Evolutionary conservation across 64 coral and sea anemone species (phyloP), one percentile per base, ranked within the genome.

Genomic region (Montipora efflorescens): DNA sequence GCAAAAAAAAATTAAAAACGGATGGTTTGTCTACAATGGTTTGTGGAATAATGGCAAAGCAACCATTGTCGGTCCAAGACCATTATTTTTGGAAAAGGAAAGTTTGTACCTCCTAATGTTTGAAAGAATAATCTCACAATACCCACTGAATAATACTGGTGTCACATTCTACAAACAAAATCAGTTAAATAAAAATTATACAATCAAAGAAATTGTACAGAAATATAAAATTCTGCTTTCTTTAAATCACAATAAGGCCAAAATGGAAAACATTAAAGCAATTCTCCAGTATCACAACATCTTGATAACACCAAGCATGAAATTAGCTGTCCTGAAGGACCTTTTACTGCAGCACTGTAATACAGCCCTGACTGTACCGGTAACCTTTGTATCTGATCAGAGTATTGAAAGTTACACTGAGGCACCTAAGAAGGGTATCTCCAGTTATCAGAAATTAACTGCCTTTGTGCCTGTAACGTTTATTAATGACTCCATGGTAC

Each of bases 21-120:
- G 90, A n/a, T 91, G 90, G 90, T 91, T 53, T 83, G 48, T 91
- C 8, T 59, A 91, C 25, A 80, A 91, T 83, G 90, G 90, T 72
- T 36, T 91, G 13, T 59, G 53, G 59, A 90, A 90, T 90, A 76
- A 78, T 79, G 88, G 75, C 55, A 78, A 76, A 79, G 88, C 88
- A 58, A 90, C 73, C 13, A 79, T 76, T 48, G 59, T 90, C 67
- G 88, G 88, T 16, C 20, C 51, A 76, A 90, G 14, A 10, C 88
- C 88, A 64, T 87, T 87, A 73, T 87, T 85, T 67, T 58, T 44
- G 20, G 57, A 84, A 84, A 84, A 68, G 19, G 81, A 84, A 14
- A 84, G 62, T 69, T 21, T 86, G 28, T 44, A 61, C 47, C 48
- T 86, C 11, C 10, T 84, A n/a, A 64, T 84, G 81, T 28, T 84